Conservation (phyloP, 2,113 vertebrate genomes). For the Columbina picui region DNA sequence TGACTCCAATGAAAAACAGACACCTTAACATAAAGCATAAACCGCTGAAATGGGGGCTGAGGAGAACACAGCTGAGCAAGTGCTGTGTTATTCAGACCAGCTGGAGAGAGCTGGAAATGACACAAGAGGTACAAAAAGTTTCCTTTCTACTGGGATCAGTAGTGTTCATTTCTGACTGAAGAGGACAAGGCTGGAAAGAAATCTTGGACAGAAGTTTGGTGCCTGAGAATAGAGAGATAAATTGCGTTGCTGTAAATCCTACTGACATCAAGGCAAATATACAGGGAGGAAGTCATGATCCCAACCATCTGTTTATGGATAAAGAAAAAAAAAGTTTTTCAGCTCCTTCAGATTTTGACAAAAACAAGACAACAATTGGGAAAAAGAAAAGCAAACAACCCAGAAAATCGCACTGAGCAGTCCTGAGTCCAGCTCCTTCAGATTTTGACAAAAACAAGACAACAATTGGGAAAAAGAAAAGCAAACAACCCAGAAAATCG, state of each 20-base stretch:
- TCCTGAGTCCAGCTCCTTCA: neutral
- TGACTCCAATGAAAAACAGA: neutral
- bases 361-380: neutral
- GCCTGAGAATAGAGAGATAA: slow-evolving; percentile 16
- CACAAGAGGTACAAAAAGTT: neutral
- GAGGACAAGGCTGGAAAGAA: neutral
- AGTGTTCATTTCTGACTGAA: neutral
- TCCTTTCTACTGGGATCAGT: neutral
- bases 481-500: neutral
- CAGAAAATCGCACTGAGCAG: neutral
- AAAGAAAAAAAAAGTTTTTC: neutral
- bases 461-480: neutral
- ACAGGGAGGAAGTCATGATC: neutral
- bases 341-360: neutral
- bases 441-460: neutral
- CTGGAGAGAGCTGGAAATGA: neutral
- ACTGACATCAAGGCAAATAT: slow-evolving; percentile 26
- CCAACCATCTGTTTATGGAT: neutral
- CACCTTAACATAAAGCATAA: neutral
- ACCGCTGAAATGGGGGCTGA: neutral
- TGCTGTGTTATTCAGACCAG: slow-evolving; percentile 21
- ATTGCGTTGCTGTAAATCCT: slow-evolving; percentile 27
- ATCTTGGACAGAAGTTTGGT: neutral
- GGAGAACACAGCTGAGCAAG: neutral
- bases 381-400: neutral